Evolutionary conservation across 2,888 invertebrate genomes (phyloP), one percentile per base, ranked within the genome.

Genomic region (Cataglyphis rosenhaueri): DNA sequence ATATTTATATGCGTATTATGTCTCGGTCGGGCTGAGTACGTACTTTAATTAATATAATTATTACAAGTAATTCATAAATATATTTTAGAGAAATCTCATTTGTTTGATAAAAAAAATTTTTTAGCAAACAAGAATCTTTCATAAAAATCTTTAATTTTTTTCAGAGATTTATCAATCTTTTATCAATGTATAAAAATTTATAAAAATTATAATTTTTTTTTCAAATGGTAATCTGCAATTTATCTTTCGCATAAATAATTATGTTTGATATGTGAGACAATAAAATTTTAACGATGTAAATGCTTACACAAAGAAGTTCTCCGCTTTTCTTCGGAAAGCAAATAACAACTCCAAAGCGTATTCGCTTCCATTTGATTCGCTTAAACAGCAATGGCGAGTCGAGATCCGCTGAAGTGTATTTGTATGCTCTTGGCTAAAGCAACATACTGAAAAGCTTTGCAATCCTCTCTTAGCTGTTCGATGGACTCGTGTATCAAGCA

Each of bases 361-460:
- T 44, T 52, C 41, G 32, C 44, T 71, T 25, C 25, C 44, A 74
- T 59, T 71, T 78, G 38, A 76, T 76, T 76, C 66, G 73, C 25
- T 78, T 78, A 78, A 71, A 71, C 57, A 29, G 59, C 59, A 44
- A 35, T 57, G 41, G 73, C 59, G 59, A 78, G 32, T 32, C 32
- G 59, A 79, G 78, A 66, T 76, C 73, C 21, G 44, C 74, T 78
- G n/a, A 73, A 79, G 78, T 79, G 74, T 79, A 79, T 79, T 79
- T 79, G 78, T 79, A 73, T 73, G 74, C 78, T 74, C 78, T 59
- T 74, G 78, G 78, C 78, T 79, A 79, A 78, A 78, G 78, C 74
- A 78, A 79, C 78, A 79, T 73, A 59, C 59, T 79, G 78, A 73
- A 79, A 79, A 79, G 78, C 74, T 79, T 79, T 44, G 78, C 78